Evolutionary conservation across 1,140 invertebrate species (phyloP).

Genomic region (Caenorhabditis inopinata): DNA sequence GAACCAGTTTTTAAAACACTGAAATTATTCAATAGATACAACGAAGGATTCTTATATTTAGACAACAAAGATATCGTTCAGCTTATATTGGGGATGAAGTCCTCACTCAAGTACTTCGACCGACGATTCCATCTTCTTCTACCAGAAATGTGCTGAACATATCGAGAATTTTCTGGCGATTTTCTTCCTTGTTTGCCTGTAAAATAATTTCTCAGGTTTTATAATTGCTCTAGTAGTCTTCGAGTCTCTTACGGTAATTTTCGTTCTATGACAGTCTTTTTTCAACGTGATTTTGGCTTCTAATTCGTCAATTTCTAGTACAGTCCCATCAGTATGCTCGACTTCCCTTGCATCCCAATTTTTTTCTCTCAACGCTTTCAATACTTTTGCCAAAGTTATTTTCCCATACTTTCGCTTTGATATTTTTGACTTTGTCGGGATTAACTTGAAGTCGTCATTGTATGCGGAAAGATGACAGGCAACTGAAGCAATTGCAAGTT

Average conservation of each 20-base stretch:
- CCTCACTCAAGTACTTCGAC: too few relatives aligned
- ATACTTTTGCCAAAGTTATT: background rate
- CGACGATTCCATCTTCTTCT: background rate
- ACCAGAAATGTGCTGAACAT: background rate
- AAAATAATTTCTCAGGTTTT: too few relatives aligned
- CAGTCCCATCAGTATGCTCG: background rate
- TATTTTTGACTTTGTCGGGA: background rate
- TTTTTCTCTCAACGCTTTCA: background rate
- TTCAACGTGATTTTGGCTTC: background rate
- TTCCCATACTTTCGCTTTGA: background rate
- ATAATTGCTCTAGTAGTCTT: too few relatives aligned
- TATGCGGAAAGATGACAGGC: background rate
- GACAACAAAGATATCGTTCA: too few relatives aligned
- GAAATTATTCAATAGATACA: too few relatives aligned
- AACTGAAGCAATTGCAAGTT: background rate
- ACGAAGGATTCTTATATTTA: too few relatives aligned
- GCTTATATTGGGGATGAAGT: too few relatives aligned
- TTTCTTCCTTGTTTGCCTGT: background rate
- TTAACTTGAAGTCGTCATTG: slow-evolving; percentile 5
- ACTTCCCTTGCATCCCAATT: background rate
- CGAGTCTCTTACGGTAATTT: background rate
- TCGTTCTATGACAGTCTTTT: background rate
- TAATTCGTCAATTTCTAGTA: background rate
- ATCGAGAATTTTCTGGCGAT: background rate
- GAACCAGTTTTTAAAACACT: background rate